These are phyloP conservation scores for Crocallis elinguaria DNA, from an alignment of 2,888 invertebrate genomes.

Conservation along the genomic window DNA sequence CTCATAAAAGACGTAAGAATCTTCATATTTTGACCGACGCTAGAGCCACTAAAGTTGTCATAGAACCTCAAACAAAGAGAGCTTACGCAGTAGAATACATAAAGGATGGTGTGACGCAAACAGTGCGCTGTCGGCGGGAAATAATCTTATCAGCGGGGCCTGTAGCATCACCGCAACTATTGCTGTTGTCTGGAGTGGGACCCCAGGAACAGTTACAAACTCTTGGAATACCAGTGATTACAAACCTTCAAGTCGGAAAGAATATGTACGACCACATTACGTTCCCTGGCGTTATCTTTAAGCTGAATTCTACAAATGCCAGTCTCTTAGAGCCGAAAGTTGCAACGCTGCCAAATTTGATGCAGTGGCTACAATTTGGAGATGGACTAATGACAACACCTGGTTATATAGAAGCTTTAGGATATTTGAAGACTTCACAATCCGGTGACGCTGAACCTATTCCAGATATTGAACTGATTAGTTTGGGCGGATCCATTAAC, in stretches of 20 bases:
- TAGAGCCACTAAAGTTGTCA: conserved; percentile 69
- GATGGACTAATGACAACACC: conserved; percentile 85
- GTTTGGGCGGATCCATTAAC: conserved; percentile 86
- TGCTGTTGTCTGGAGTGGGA: conserved; percentile 94
- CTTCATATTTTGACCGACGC: conserved; percentile 80
- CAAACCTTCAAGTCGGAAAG: conserved; percentile 87
- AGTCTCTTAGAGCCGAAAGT: conserved; percentile 72
- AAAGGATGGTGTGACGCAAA: conserved; percentile 77
- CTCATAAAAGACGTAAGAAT: conserved; percentile 86
- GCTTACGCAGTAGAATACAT: conserved; percentile 89
- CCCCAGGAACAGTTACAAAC: conserved; percentile 83
- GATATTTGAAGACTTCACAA: conserved; percentile 85
- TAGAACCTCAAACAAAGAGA: conserved; percentile 83
- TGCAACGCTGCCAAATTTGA: conserved; percentile 67
- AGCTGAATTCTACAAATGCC: conserved; percentile 71
- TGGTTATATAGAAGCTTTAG: conserved; percentile 87
- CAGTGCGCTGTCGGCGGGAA: conserved; percentile 89
- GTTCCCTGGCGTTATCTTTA: conserved; percentile 81
- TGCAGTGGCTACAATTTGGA: conserved; percentile 78
- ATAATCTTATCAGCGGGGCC: conserved; percentile 94
- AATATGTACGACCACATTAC: conserved; percentile 86
- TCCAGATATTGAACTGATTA: conserved; percentile 88
- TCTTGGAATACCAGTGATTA: conserved; percentile 85
- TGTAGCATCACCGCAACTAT: conserved; percentile 94
- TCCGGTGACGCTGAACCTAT: conserved; percentile 82